A percentile compares a stretch with the other conserved stretches of the same genome.
These are phyloP conservation scores for Chrysochloris asiatica DNA, from an alignment of 2,113 vertebrate genomes.

Conservation along the genomic window DNA sequence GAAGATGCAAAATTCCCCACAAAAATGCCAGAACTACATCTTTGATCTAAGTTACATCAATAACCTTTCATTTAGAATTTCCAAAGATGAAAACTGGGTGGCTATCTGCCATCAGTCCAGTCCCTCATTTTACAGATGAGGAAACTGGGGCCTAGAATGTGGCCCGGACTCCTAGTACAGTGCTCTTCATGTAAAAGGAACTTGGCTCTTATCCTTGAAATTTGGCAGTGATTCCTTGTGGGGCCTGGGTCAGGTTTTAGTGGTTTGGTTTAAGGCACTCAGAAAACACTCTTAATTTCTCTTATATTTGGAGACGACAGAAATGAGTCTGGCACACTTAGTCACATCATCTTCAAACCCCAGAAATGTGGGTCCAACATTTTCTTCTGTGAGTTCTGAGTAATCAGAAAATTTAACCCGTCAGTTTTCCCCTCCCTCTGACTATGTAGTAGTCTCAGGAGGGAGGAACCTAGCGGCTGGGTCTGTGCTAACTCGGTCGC, in stretches of 20 bases:
- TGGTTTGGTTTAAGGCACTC: background rate
- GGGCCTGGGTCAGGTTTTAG: background rate
- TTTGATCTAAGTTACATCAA: background rate
- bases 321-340: background rate
- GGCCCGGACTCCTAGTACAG: background rate
- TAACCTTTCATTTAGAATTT: background rate
- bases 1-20: background rate
- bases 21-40: background rate
- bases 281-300: background rate
- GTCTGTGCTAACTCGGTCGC: rapidly evolving
- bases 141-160: background rate
- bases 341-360: background rate
- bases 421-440: background rate
- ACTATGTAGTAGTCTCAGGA: background rate
- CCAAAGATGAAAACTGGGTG: background rate
- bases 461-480: background rate
- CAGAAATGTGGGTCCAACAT: background rate
- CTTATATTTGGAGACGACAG: background rate
- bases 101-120: background rate
- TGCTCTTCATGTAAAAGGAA: background rate
- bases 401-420: background rate
- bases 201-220: background rate
- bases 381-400: background rate
- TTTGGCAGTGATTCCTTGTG: background rate
- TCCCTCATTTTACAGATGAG: too few species aligned